Evolutionary conservation across 2,797 vertebrate genomes (phyloP).

Genomic region (Moxostoma hubbsi): DNA sequence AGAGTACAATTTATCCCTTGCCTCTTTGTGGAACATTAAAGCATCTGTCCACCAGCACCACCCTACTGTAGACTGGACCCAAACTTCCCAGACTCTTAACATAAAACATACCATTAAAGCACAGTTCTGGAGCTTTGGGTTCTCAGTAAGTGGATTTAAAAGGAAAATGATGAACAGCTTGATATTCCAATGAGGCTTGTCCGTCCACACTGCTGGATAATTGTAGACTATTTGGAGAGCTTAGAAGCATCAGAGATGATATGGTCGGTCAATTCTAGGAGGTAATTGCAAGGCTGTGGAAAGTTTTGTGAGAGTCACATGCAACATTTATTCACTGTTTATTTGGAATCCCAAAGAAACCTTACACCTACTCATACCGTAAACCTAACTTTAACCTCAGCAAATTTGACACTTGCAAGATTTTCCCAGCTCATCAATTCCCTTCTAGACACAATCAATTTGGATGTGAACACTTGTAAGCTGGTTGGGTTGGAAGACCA

Average conservation of each 20-base stretch:
- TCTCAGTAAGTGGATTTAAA: conserved; percentile 3
- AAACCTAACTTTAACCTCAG: too few relatives aligned
- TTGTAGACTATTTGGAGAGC: conserved; percentile 45
- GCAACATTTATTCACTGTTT: too few relatives aligned
- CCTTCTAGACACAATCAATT: too few relatives aligned
- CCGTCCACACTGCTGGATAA: conserved; percentile 36
- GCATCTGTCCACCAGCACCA: neutral
- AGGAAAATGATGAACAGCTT: conserved; percentile 2
- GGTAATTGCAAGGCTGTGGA: too few relatives aligned
- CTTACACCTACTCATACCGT: too few relatives aligned
- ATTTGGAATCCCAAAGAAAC: too few relatives aligned
- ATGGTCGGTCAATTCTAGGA: neutral
- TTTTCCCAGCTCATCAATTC: too few relatives aligned
- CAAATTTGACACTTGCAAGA: too few relatives aligned
- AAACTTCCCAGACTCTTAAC: conserved; percentile 8
- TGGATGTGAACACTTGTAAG: too few relatives aligned
- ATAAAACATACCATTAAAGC: conserved; percentile 4
- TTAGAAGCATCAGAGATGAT: conserved; percentile 24
- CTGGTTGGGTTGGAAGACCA: neutral
- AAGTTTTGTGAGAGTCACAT: too few relatives aligned
- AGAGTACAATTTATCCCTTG: conserved; percentile 77
- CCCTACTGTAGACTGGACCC: conserved; percentile 28
- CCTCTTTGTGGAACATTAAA: conserved; percentile 62
- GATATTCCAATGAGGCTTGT: conserved; percentile 36
- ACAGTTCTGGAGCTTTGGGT: neutral